Evolutionary conservation across 64 coral and sea anemone species (phyloP).

Genomic region (Trachythela sp.): DNA sequence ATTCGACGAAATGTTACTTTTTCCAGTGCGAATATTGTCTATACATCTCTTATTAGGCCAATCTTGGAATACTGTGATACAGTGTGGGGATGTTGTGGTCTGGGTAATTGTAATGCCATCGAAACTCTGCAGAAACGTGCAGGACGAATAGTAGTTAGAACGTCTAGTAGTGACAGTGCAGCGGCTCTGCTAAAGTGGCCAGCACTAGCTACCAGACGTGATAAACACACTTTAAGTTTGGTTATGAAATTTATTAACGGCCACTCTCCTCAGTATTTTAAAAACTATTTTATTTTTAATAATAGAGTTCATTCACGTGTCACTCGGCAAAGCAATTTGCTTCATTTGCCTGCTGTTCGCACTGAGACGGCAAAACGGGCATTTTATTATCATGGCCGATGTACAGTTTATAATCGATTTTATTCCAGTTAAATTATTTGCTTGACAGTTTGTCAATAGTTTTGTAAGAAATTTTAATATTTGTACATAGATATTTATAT

Average conservation of each 20-base stretch:
- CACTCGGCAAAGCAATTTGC: not conserved
- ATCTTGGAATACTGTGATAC: too few relatives aligned
- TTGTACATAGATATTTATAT: not conserved
- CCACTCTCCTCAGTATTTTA: conserved; percentile 40
- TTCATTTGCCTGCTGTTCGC: not conserved
- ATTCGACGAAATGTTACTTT: too few relatives aligned
- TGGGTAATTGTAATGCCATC: too few relatives aligned
- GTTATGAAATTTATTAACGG: conserved; percentile 49
- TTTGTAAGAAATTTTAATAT: not conserved
- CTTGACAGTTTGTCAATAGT: not conserved
- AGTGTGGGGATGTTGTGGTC: too few relatives aligned
- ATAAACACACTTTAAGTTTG: conserved; percentile 31
- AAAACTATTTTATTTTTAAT: conserved; percentile 47
- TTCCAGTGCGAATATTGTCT: too few relatives aligned
- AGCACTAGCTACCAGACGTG: conserved; percentile 10
- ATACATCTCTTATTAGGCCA: too few relatives aligned
- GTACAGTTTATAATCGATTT: not conserved
- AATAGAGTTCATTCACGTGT: not conserved
- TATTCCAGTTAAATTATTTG: not conserved
- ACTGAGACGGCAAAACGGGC: not conserved
- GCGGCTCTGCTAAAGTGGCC: conserved; percentile 39
- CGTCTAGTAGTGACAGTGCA: not conserved
- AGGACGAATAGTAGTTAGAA: conserved; percentile 26
- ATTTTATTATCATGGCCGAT: conserved; percentile 1
- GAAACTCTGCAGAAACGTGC: too few relatives aligned